Evolutionary conservation across 2,797 vertebrate genomes (phyloP), one percentile per base, ranked within the genome.

Genomic region (Etheostoma perlongum): DNA sequence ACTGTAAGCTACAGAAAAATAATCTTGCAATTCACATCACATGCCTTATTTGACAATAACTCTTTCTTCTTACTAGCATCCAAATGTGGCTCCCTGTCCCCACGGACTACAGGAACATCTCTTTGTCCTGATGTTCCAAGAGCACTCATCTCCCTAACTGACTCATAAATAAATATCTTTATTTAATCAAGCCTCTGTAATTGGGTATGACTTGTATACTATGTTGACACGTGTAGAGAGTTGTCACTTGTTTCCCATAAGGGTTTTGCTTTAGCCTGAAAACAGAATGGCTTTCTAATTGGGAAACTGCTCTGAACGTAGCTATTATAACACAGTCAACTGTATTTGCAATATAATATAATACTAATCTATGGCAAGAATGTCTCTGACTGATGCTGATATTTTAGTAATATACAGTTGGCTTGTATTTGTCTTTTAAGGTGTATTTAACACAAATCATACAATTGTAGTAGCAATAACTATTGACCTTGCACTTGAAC

Each of bases 51-150:
- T 55, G 19, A 14, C 23, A 23, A 54, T 48, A 15, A 53, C 12
- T 30, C 36, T 30, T 59, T 42, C 33, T 25, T 53, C 27, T 62
- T 30, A 54, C 14, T 21, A 66, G 11, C 18, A 27, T 60, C 57
- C 54, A 59, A 15, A 49, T 42, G 61, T 52, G 46, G 42, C 36
- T 71, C 60, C 14, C 25, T 15, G 48, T 70, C 40, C 60, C 6
- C 33, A 27, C 52, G 42, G 74, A 69, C 55, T 63, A 48, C 23
- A 4, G 5, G 55, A 74, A 33, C 68, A 68, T 79, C 54, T 68
- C 47, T 70, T 63, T 76, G 58, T 74, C 46, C 51, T 58, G 2
- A 44, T 65, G 40, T 40, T 53, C 51, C 27, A 64, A 60, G 33
- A 79, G 46, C 53, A 52, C 49, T 69, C 48, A 59, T 66, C 62